Percentiles rank a stretch among this genome's conserved stretches.
Evolutionary conservation across 1,140 invertebrate species (phyloP).

Genomic region (Hypothenemus hampei): DNA sequence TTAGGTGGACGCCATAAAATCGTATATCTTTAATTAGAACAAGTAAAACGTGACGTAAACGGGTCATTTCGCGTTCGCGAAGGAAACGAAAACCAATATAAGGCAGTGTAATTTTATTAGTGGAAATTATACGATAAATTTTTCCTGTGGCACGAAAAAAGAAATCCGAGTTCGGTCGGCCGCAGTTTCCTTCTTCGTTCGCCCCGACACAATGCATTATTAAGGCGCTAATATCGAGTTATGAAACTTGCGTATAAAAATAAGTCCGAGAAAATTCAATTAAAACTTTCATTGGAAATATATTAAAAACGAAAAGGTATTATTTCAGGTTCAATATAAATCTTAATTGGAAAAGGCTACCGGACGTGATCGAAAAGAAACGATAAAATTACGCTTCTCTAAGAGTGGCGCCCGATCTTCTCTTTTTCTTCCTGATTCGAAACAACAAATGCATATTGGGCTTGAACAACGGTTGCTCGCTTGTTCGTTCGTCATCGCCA

Average conservation of each 20-base stretch:
- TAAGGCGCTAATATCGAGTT: conserved; percentile 20
- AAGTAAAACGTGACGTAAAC: conserved; percentile 1
- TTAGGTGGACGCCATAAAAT: too few relatives aligned
- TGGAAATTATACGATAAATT: conserved; percentile 6
- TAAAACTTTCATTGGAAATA: conserved; percentile 25
- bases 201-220: conserved; percentile 21
- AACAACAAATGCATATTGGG: too few relatives aligned
- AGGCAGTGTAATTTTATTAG: conserved; percentile 12
- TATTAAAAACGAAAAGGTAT: conserved; percentile 27
- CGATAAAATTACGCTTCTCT: too few relatives aligned
- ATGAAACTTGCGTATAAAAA: conserved; percentile 22
- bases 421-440: too few relatives aligned
- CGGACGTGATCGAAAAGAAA: conserved; percentile 11
- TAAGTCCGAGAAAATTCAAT: conserved; percentile 22
- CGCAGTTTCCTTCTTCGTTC: conserved; percentile 11
- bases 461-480: too few relatives aligned
- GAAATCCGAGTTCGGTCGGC: conserved; percentile 1
- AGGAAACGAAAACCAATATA: conserved; percentile 2
- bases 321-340: conserved; percentile 26
- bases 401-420: too few relatives aligned
- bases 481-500: too few relatives aligned
- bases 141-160: neutral
- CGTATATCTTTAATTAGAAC: neutral
- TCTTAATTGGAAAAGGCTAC: conserved; percentile 24
- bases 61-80: neutral